These are phyloP conservation scores for Monodelphis domestica DNA, from an alignment of 2,797 vertebrate species.

Conservation along the genomic window DNA sequence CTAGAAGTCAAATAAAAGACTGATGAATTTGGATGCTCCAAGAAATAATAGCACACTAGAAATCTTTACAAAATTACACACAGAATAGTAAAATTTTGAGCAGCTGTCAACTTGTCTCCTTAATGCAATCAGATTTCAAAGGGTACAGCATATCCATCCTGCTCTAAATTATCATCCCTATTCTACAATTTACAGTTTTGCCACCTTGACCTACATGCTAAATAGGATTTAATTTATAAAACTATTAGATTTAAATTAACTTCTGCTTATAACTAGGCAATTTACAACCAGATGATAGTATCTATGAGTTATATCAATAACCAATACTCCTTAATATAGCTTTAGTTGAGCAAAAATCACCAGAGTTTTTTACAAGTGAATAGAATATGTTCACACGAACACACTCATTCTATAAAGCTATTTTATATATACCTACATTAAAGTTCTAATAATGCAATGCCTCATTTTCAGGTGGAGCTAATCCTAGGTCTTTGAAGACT, in stretches of 20 bases:
- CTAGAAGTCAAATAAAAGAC: constrained; percentile 1
- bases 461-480: neutral
- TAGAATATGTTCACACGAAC: neutral
- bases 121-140: constrained; percentile 47
- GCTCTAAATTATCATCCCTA: neutral
- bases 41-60: constrained; percentile 25
- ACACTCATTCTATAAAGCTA: neutral
- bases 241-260: neutral
- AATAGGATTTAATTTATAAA: neutral
- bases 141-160: constrained; percentile 12
- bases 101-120: constrained; percentile 7
- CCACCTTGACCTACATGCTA: neutral
- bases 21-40: constrained; percentile 20
- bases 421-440: neutral
- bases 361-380: neutral
- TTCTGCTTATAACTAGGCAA: constrained; percentile 24
- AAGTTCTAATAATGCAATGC: neutral
- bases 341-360: neutral
- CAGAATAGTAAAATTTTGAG: constrained; percentile 39
- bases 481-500: neutral
- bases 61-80: constrained; percentile 27
- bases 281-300: neutral
- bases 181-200: constrained; percentile 8
- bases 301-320: neutral
- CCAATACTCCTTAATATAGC: neutral